Percentiles rank a stretch among this genome's conserved stretches.
phyloP scores from a whole-genome alignment of 30 jellyfish, hydroid and myxozoan genomes.

The Aurelia aurita complex sp. Pacific region DNA sequence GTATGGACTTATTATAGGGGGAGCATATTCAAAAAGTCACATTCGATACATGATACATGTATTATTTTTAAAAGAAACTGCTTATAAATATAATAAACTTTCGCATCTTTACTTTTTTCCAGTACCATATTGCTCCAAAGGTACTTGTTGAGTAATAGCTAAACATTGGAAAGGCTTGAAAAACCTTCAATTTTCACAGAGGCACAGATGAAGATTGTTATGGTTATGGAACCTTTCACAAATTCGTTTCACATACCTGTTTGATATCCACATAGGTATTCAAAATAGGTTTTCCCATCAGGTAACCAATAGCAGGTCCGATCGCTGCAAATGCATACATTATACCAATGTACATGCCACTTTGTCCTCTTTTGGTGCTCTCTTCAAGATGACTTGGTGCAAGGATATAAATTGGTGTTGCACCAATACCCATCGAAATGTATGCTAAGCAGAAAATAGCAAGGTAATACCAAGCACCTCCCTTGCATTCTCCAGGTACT shows the following conservation, averaged over 20 bases:
- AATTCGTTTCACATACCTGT: constrained; percentile 58
- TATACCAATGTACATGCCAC: constrained; percentile 79
- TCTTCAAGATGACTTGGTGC: constrained; percentile 93
- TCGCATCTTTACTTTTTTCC: too few relatives aligned
- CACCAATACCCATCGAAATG: constrained; percentile 91
- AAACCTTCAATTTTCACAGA: too few relatives aligned
- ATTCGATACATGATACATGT: too few relatives aligned
- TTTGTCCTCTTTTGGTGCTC: constrained; percentile 85
- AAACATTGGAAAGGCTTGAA: too few relatives aligned
- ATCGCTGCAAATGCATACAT: constrained; percentile 88
- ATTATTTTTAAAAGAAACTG: too few relatives aligned
- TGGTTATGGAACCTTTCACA: too few relatives aligned
- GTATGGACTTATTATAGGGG: too few relatives aligned
- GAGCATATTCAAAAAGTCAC: too few relatives aligned
- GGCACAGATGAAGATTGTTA: too few relatives aligned
- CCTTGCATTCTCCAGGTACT: constrained; percentile 38
- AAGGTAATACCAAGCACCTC: constrained; percentile 85
- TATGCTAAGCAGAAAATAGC: constrained; percentile 74
- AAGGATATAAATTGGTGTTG: constrained; percentile 92
- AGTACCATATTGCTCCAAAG: too few relatives aligned
- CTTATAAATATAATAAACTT: too few relatives aligned
- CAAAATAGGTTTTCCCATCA: constrained; percentile 87
- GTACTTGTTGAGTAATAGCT: too few relatives aligned
- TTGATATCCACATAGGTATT: constrained; percentile 82
- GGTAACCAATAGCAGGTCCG: constrained; percentile 97